phyloP scores from a whole-genome alignment of 1,140 invertebrate genomes.

The Tribolium castaneum region DNA sequence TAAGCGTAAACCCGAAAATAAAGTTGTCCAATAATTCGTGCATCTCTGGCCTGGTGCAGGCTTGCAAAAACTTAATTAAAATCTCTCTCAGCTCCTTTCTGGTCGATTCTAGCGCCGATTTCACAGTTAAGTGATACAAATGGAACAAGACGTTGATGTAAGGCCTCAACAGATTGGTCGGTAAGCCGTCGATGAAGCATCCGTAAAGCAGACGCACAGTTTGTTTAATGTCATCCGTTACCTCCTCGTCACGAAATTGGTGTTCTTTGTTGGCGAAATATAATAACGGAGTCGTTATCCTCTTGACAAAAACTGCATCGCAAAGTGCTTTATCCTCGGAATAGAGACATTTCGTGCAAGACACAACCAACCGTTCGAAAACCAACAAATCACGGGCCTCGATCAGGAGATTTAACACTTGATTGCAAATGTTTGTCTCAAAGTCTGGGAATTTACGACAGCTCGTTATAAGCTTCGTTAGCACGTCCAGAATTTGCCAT shows the following conservation, averaged over 20 bases:
- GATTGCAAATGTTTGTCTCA: slow-evolving; percentile 67
- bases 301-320: slow-evolving; percentile 64
- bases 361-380: slow-evolving; percentile 27
- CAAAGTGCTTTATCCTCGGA: slow-evolving; percentile 64
- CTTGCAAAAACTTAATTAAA: slow-evolving; percentile 49
- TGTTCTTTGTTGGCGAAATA: slow-evolving; percentile 61
- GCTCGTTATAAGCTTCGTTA: slow-evolving; percentile 72
- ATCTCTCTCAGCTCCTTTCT: slow-evolving; percentile 51
- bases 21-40: slow-evolving; percentile 52
- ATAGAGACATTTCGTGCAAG: slow-evolving; percentile 68
- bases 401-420: slow-evolving; percentile 66
- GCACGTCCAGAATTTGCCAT: slow-evolving; percentile 75
- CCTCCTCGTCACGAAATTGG: slow-evolving; percentile 44
- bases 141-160: slow-evolving; percentile 52
- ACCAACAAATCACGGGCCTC: slow-evolving; percentile 49
- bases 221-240: slow-evolving; percentile 64
- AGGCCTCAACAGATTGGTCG: slow-evolving; percentile 48
- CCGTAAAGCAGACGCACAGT: slow-evolving; percentile 65
- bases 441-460: slow-evolving; percentile 66
- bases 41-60: slow-evolving; percentile 20
- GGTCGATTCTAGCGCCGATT: slow-evolving; percentile 39
- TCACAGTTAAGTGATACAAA: slow-evolving; percentile 50
- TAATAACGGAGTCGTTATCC: slow-evolving; percentile 61
- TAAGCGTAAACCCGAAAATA: slow-evolving; percentile 48
- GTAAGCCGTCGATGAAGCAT: slow-evolving; percentile 58